A percentile compares a stretch with the other conserved stretches of the same genome.
phyloP scores from a whole-genome alignment of 2,888 invertebrate genomes.

The Rotaria sp. region DNA sequence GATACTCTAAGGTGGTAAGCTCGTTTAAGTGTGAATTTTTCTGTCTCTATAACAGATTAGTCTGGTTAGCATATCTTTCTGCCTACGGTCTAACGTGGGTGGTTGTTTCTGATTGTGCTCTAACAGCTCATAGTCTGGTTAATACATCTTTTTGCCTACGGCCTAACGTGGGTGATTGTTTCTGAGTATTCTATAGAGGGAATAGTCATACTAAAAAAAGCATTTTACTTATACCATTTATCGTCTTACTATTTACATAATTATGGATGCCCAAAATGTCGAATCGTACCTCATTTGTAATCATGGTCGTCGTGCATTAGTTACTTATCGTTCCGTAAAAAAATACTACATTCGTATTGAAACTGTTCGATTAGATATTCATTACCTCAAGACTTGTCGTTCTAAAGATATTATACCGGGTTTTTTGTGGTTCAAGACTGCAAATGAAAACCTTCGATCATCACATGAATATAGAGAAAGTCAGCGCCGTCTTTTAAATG shows the following conservation, averaged over 20 bases:
- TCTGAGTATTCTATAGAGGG: neutral
- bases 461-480: neutral
- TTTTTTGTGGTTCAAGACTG: neutral
- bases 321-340: neutral
- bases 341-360: neutral
- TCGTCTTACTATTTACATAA: neutral
- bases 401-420: neutral
- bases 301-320: neutral
- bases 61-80: too few species aligned
- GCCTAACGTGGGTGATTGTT: too few species aligned
- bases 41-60: too few species aligned
- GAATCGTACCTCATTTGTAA: neutral
- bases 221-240: neutral
- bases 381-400: neutral
- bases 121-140: too few species aligned
- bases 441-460: neutral
- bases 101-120: too few species aligned
- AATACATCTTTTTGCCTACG: too few species aligned
- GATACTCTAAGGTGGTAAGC: too few species aligned
- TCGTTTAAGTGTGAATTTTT: too few species aligned
- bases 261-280: neutral
- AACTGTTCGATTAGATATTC: neutral
- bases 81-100: too few species aligned
- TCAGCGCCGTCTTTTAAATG: neutral
- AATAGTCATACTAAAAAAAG: neutral